Base-by-base conservation (phyloP, 2,888 invertebrate genomes). In the Sphaerolaimus hirsutus region DNA sequence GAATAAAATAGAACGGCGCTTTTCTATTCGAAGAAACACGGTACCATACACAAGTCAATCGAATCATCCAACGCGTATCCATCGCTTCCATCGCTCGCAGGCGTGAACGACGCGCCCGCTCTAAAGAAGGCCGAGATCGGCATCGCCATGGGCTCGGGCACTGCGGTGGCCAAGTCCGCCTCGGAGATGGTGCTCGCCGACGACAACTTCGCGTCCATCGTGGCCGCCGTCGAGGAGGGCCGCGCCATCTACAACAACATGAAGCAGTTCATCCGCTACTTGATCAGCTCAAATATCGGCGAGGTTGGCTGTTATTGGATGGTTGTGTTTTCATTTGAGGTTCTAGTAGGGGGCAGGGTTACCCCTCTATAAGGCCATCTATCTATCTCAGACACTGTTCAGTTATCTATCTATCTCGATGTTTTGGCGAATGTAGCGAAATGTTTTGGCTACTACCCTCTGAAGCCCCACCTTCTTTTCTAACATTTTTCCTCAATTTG, bases 221-320 rank as follows among this genome's bases (percentile, higher is more conserved):
- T 93, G 53, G 76, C 91, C 47, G 91, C 91, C 57, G 91, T 93
- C 69, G 91, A 93, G 68, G 91, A 93, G 74, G 89, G 91, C 64
- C 83, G 91, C 64, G 91, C 91, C 66, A 93, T 93, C 72, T 93
- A 93, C 76, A 93, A 91, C 75, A 93, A 93, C 79, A 93, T 93
- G 93, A 93, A 93, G 70, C 93, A 93, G 71, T 93, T 93, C 71
- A 93, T 93, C 71, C 84, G 93, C 64, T 93, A 93, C 69, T 76
- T 93, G 65, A 93, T 93, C 70, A 91, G 91, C 41, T 93, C 93
- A 63, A 97, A 93, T 75, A 86, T 97, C 70, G 93, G 93, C 72
- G 93, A 97, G 70, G 76, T 76, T 58, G 73, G 43, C 19, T 19
- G 7, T 7, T 14, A 14, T 7, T 10, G 29, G 29, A 7, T 7